Evolutionary conservation across 2,113 vertebrate species (phyloP).

Genomic region (Acanthochromis polyacanthus): DNA sequence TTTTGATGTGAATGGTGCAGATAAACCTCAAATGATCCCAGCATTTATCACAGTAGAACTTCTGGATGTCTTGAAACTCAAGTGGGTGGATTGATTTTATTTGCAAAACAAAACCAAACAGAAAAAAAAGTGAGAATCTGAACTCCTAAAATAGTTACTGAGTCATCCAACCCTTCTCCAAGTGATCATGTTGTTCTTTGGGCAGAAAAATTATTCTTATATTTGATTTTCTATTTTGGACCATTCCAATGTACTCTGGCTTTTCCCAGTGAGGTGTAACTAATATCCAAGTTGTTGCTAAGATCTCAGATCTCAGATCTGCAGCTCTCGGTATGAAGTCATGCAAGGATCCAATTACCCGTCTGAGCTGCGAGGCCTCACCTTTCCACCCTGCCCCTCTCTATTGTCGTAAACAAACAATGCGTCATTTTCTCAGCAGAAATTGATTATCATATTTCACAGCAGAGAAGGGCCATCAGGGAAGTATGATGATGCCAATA

Average conservation of each 20-base stretch:
- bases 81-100: no score
- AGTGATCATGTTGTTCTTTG: no score
- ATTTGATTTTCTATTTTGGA: background rate
- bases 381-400: background rate
- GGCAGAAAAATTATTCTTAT: no score
- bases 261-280: background rate
- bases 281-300: background rate
- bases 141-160: no score
- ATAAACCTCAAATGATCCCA: no score
- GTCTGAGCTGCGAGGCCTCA: background rate
- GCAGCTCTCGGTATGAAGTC: background rate
- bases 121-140: no score
- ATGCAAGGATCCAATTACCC: conserved; percentile 1
- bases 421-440: background rate
- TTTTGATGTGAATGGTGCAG: no score
- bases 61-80: no score
- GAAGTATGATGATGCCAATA: conserved; percentile 13
- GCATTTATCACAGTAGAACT: no score
- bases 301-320: conserved; percentile 1
- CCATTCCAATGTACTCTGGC: background rate
- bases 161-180: no score
- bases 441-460: conserved; percentile 15
- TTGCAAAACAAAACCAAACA: no score
- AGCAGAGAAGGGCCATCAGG: background rate
- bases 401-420: background rate